Evolutionary conservation across 2,797 vertebrate species (phyloP), one percentile per base, ranked within the genome.

Genomic region (Staurois parvus): DNA sequence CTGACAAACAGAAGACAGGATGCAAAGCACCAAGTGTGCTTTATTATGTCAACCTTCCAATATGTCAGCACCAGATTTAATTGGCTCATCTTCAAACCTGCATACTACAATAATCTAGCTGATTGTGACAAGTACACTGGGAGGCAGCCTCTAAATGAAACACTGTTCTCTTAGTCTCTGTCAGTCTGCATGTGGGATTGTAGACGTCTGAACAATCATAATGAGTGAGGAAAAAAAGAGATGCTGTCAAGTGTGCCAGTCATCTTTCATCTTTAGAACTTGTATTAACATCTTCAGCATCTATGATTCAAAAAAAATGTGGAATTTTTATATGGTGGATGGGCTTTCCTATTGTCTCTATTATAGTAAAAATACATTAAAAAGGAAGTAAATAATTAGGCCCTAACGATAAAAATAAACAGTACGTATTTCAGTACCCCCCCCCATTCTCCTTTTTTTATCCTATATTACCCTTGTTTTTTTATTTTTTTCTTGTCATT

Each of bases 61-160:
- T 62, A 68, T 83, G 85, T 87, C 85, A 87, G 80, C 30, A 83
- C 73, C 74, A 34, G 67, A 83, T 79, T 87, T 87, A 87, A 87
- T 87, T 87, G 85, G 85, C 75, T 87, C 80, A 21, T 32, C 45
- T 78, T 78, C 75, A 83, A 79, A 83, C 75, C 76, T 29, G 67
- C 75, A 79, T 66, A 67, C 73, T 83, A 83, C 80, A 83, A 87
- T 87, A 78, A 82, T 74, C 72, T 78, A 83, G 74, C 40, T 87
- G 68, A 87, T 67, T 87, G 75, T 87, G 85, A 87, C 85, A 87
- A 87, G 75, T 79, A 81, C 59, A 83, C 40, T 87, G 85, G 74
- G 72, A 87, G 66, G 29, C 74, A 78, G 82, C 70, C 69, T 72
- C 83, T 79, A 83, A 76, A 87, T 74, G 80, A 87, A 87, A 87